Evolutionary conservation across 2,888 invertebrate genomes (phyloP), one percentile per base, ranked within the genome.

Genomic region (Conus canariensis): DNA sequence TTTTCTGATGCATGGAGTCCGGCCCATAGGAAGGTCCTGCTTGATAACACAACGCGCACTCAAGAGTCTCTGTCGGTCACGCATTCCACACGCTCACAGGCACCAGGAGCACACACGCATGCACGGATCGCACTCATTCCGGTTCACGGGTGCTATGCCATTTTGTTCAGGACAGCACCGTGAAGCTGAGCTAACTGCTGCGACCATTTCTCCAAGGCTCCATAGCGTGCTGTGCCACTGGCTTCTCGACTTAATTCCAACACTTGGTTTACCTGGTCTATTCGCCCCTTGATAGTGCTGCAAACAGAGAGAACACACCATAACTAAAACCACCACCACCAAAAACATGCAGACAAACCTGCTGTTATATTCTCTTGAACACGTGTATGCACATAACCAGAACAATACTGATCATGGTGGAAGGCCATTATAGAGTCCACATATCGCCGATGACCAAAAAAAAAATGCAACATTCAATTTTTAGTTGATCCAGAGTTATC

Each of bases 201-300:
- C 91, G 99, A 98, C 99, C 99, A 99, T 97, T 98, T 98, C 97
- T 99, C 99, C 95, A 99, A 97, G 86, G 99, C 99, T 95, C 97
- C 97, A 97, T 99, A 99, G 91, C 99, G 97, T 88, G 98, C 98
- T 88, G 98, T 98, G 95, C 98, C 98, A 64, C 90, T 91, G 92
- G 98, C 97, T 90, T 96, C 96, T 82, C 94, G 92, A 95, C 98
- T 98, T 95, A 99, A 97, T 96, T 99, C 98, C 94, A 99, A 97
- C 91, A 99, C 99, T 93, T 98, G 98, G 97, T 99, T 98, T 92
- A 99, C 98, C 97, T 99, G 99, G 93, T 97, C 97, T 92, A 97
- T 97, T 85, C 97, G 95, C 19, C 97, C 97, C 93, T 96, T 95
- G 90, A 97, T 97, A 59, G 97, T 97, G 93, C 97, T 97, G 95